Percentiles rank a stretch among this genome's conserved stretches.
phyloP scores from a whole-genome alignment of 2,888 invertebrate genomes.

The Philopedon plagiatum region DNA sequence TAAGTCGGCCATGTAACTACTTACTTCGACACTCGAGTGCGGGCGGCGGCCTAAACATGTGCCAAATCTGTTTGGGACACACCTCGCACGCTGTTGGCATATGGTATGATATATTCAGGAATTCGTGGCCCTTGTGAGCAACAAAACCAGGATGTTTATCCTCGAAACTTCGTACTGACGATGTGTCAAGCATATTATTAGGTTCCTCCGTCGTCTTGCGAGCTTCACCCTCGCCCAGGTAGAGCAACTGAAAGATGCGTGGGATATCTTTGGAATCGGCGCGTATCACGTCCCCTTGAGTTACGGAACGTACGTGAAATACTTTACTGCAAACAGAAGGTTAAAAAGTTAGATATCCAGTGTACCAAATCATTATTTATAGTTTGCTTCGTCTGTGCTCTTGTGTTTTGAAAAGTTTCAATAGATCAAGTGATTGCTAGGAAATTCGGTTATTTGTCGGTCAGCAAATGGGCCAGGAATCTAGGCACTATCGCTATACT shows the following conservation, averaged over 20 bases:
- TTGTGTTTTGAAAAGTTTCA: no score
- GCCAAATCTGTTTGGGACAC: constrained; percentile 97
- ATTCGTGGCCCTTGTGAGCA: constrained; percentile 93
- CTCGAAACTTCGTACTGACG: constrained; percentile 70
- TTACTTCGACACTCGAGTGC: constrained; percentile 96
- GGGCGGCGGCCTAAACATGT: constrained; percentile 97
- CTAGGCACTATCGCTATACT: no score
- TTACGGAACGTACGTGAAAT: constrained; percentile 98
- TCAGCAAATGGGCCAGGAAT: no score
- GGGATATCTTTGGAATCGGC: constrained; percentile 99
- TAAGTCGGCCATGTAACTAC: constrained; percentile 60
- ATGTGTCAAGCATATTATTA: constrained; percentile 69
- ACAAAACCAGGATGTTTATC: constrained; percentile 67
- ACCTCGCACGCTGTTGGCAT: constrained; percentile 99
- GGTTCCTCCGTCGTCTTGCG: constrained; percentile 82
- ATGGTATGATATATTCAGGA: constrained; percentile 96
- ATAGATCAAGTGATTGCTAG: no score
- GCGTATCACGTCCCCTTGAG: constrained; percentile 98
- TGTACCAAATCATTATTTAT: no score
- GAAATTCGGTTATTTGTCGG: no score
- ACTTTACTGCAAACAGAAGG: constrained; percentile 83
- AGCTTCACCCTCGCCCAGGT: constrained; percentile 97
- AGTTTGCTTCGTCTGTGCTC: no score
- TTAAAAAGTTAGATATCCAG: no score
- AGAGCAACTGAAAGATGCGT: constrained; percentile 96